Base-by-base conservation (phyloP, 2,113 vertebrate genomes). In the Catharus minimus region DNA sequence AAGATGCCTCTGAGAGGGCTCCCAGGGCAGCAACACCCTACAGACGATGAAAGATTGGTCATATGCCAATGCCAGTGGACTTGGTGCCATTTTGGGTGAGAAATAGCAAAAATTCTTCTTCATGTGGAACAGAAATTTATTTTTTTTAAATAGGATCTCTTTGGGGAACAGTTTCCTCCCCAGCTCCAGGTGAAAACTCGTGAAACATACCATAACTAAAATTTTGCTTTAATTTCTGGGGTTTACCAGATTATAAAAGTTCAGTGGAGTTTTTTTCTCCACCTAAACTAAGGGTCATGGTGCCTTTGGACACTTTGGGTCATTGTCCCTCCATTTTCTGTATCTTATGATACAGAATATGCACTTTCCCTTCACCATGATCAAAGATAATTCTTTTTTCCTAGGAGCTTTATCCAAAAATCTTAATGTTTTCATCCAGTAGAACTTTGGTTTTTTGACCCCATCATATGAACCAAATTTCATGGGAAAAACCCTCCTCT, bases 21-120 rank as follows among this genome's bases (percentile, higher is more conserved):
- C 32, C 8, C 8, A 36, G 33, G 24, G 38, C 30, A 66, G 8
- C 44, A 26, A 3, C 30, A 27, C 0, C 0, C n/a, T 19, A 15
- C 43, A 16, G 6, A 16, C 2, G 26, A 10, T 12, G 18, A 26
- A 13, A 32, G 14, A 12, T 7, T 26, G 9, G 23, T 10, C 28
- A 64, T 1, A 0, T 33, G 20, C 33, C 49, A 32, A 2, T 9
- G 8, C 20, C 41, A 15, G 3, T 8, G 33, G 15, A 10, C 24
- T 49, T 12, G 15, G 15, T 28, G 22, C 41, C 26, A 17, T 50
- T 68, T 73, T n/a, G 27, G 8, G 18, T 44, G 50, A 74, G 46
- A 78, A 82, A 78, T 24, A 41, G 22, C 11, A 50, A 47, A 57
- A 49, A 49, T 57, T 62, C 43, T 72, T 38, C 69, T 21, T 52